Evolutionary conservation across 1,140 invertebrate species (phyloP), one percentile per base, ranked within the genome.

Genomic region (Zaprionus gabonicus): DNA sequence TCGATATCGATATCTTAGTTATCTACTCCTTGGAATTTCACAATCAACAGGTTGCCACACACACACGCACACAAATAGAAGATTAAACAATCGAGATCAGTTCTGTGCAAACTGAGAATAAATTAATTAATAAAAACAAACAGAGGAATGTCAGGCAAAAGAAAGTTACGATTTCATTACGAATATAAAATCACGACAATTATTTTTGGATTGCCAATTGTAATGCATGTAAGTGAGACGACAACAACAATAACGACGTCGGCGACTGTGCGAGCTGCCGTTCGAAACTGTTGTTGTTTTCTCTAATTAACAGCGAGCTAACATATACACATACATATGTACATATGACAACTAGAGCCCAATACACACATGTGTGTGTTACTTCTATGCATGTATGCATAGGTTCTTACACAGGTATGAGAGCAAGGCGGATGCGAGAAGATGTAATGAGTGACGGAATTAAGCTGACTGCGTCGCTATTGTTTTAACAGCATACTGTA

Each of bases 271-370:
- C 6, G 38, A 41, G 38, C 5, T 44, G 9, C 6, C 0, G 5
- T n/a, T 46, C n/a, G 41, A n/a, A 17, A 46, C 41, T 46, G n/a
- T 46, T 46, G n/a, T 44, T n/a, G n/a, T 46, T 46, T 17, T 46
- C 41, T 46, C 41, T 46, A 46, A 46, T 46, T 46, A 46, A 46
- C 41, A 46, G 41, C 7, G 41, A 46, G 41, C 41, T 34, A 34
- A 38, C 36, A 38, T 15, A 23, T 23, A 23, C 23, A 15, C 36
- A 38, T 44, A 17, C n/a, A 44, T 46, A 17, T 17, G 17, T 20
- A 46, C 41, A 17, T 17, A n/a, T n/a, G 13, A 15, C 38, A 41
- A 13, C 10, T 12, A 15, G 13, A 41, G 13, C 4, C 17, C 9
- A 34, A 34, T 31, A 10, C 9, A 34, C 31, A n/a, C 9, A 4